Conservation (phyloP, 2,888 invertebrate genomes). For the Lasioglossum zephyrum region DNA sequence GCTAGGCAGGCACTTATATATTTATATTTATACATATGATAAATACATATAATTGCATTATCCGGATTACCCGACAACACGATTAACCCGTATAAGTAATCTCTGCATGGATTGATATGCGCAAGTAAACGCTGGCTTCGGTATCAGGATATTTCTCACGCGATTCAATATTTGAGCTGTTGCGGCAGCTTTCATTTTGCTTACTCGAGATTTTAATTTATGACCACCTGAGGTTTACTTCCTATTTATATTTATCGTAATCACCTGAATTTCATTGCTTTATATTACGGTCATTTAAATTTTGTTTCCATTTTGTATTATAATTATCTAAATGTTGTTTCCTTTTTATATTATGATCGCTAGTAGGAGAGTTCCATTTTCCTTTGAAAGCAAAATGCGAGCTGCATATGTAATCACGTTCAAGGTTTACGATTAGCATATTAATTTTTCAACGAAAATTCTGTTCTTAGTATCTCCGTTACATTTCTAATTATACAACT, state of each 20-base stretch:
- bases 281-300: too few relatives aligned
- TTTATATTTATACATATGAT: conserved; percentile 37
- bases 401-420: neutral
- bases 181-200: neutral
- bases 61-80: conserved; percentile 54
- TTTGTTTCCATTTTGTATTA: neutral
- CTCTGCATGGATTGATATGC: conserved; percentile 24
- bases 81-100: conserved; percentile 42
- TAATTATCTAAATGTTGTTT: neutral
- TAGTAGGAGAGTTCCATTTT: neutral
- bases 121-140: conserved; percentile 28
- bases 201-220: neutral
- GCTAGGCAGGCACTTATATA: conserved; percentile 1
- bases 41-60: conserved; percentile 44
- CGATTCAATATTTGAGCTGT: neutral
- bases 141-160: conserved; percentile 10
- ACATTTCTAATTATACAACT: neutral
- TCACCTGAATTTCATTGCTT: too few relatives aligned
- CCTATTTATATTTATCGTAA: neutral
- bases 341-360: neutral
- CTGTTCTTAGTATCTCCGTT: neutral
- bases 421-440: neutral
- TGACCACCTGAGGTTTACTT: neutral
- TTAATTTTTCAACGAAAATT: neutral
- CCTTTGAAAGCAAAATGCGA: neutral